These are phyloP conservation scores for Epinotia ramella DNA, from an alignment of 2,888 invertebrate species.

Conservation along the genomic window DNA sequence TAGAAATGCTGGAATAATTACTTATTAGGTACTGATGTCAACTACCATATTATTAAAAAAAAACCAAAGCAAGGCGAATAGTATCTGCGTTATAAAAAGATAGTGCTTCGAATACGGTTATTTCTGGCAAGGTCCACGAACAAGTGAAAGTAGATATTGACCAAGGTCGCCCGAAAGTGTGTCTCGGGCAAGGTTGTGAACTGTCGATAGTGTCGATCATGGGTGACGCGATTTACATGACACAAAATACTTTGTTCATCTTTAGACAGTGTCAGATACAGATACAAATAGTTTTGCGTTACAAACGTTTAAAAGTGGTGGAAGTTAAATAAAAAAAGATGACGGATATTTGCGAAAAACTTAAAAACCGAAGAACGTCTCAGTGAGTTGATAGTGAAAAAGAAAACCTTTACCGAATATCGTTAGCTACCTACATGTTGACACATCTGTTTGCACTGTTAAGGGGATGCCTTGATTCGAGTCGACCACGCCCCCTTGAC, in stretches of 20 bases:
- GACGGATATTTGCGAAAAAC: not conserved
- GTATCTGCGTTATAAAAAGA: not conserved
- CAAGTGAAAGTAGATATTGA: slow-evolving; percentile 25
- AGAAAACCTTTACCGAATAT: too few species aligned
- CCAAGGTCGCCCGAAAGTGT: slow-evolving; percentile 32
- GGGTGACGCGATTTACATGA: slow-evolving; percentile 5
- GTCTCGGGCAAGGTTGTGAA: slow-evolving; percentile 26
- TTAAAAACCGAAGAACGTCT: not conserved
- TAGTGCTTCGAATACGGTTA: slow-evolving; percentile 11
- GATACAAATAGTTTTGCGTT: too few species aligned
- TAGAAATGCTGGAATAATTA: too few species aligned
- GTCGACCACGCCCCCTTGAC: too few species aligned
- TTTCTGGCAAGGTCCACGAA: slow-evolving; percentile 19
- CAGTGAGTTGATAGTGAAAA: too few species aligned
- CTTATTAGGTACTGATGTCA: too few species aligned
- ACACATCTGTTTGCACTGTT: too few species aligned
- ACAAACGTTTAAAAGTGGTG: too few species aligned
- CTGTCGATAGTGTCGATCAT: not conserved
- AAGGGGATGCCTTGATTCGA: too few species aligned
- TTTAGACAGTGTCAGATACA: not conserved
- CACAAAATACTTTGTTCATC: not conserved
- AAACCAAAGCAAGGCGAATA: not conserved
- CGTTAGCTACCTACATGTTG: too few species aligned
- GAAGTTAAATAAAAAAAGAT: not conserved
- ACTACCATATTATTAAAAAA: not conserved